Conservation (phyloP, 2,888 invertebrate species). For the Tenodera sinensis region DNA sequence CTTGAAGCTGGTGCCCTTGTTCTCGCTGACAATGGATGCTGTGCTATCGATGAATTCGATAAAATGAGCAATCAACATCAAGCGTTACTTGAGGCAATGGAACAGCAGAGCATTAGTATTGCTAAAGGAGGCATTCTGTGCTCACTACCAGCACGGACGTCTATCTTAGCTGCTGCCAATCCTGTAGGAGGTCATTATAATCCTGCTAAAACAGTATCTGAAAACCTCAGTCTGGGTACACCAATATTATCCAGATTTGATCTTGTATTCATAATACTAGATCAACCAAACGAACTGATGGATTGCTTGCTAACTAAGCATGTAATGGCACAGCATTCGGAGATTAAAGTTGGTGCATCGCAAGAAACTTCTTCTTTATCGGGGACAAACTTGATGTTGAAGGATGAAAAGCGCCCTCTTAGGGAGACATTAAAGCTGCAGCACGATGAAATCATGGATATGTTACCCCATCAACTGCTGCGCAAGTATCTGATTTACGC, state of each 20-base stretch:
- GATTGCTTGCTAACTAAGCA: constrained; percentile 77
- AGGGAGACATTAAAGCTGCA: constrained; percentile 59
- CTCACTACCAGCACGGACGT: constrained; percentile 75
- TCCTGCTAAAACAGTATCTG: constrained; percentile 80
- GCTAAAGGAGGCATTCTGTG: constrained; percentile 84
- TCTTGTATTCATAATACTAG: constrained; percentile 84
- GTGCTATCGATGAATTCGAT: constrained; percentile 95
- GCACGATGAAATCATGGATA: constrained; percentile 61
- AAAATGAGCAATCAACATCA: constrained; percentile 79
- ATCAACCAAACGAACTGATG: constrained; percentile 77
- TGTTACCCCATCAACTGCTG: constrained; percentile 70
- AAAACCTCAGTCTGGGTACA: constrained; percentile 83
- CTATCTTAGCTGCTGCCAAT: constrained; percentile 90
- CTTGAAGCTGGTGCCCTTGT: constrained; percentile 87
- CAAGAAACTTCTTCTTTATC: background rate
- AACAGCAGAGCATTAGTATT: constrained; percentile 85
- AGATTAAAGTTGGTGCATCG: constrained; percentile 29
- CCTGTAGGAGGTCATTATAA: constrained; percentile 87
- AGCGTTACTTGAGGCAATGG: constrained; percentile 89
- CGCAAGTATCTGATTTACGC: constrained; percentile 92
- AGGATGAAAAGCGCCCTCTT: constrained; percentile 35
- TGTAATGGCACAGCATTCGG: constrained; percentile 68
- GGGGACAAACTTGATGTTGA: constrained; percentile 16
- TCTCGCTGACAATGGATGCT: constrained; percentile 81
- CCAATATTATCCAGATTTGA: constrained; percentile 89